These are phyloP conservation scores for Drepana falcataria DNA, from an alignment of 2,888 invertebrate species.

Conservation along the genomic window DNA sequence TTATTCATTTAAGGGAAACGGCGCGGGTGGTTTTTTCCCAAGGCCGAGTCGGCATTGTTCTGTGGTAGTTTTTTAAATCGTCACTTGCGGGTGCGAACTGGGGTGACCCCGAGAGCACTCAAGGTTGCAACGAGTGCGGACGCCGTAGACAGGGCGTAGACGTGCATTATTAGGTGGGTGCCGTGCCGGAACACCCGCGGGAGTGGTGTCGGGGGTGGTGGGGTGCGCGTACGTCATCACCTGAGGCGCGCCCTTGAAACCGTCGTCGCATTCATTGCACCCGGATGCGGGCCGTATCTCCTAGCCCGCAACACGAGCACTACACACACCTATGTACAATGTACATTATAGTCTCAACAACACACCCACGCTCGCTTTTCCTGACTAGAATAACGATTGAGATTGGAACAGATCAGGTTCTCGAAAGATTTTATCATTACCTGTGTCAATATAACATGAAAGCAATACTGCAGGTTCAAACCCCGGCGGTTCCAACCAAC, in stretches of 20 bases:
- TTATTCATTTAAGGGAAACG: neutral
- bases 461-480: no score
- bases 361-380: constrained; percentile 10
- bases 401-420: neutral
- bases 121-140: constrained; percentile 75
- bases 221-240: constrained; percentile 76
- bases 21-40: constrained; percentile 1
- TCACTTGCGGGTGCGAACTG: constrained; percentile 31
- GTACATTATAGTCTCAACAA: constrained; percentile 16
- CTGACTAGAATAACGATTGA: neutral
- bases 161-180: constrained; percentile 80
- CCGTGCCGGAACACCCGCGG: constrained; percentile 63
- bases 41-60: constrained; percentile 7
- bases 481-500: no score
- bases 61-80: constrained; percentile 23
- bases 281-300: constrained; percentile 73
- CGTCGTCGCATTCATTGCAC: constrained; percentile 78
- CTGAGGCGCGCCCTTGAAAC: constrained; percentile 78
- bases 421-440: no score
- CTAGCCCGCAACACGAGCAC: constrained; percentile 53
- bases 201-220: constrained; percentile 52
- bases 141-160: constrained; percentile 76
- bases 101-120: constrained; percentile 59
- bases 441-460: neutral
- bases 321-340: constrained; percentile 47